Percentiles rank a stretch among this genome's conserved stretches.
These are phyloP conservation scores for Spermophilus dauricus DNA, from an alignment of 2,113 vertebrate species.

Conservation along the genomic window DNA sequence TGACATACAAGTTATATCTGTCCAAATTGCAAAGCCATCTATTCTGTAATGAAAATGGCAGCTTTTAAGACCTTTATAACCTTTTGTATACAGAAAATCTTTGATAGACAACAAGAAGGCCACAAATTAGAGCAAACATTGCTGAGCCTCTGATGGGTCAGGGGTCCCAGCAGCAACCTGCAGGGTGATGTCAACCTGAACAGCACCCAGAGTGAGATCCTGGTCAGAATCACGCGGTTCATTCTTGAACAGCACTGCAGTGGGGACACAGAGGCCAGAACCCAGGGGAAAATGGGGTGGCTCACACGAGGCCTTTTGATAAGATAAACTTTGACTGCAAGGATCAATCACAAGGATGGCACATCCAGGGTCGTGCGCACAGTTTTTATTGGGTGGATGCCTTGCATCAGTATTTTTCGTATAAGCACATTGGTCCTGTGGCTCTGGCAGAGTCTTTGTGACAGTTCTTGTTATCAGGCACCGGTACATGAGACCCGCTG, in stretches of 20 bases:
- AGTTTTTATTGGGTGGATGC: too few relatives aligned
- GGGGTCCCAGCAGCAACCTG: too few relatives aligned
- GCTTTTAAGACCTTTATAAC: background rate
- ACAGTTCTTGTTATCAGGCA: background rate
- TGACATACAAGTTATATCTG: background rate
- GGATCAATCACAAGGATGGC: too few relatives aligned
- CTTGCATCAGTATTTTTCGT: background rate
- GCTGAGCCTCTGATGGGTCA: rapidly evolving
- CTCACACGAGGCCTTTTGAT: rapidly evolving
- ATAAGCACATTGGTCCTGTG: too few relatives aligned
- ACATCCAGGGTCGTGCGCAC: rapidly evolving
- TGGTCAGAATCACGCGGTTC: background rate
- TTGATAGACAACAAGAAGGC: too few relatives aligned
- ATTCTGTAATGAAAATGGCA: background rate
- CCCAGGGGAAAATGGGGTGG: too few relatives aligned
- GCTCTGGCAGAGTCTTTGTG: background rate
- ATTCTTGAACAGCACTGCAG: background rate
- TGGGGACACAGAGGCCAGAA: too few relatives aligned
- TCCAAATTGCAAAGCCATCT: background rate
- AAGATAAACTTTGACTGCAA: background rate
- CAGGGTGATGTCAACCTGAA: too few relatives aligned
- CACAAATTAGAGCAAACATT: too few relatives aligned
- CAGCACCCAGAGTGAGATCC: too few relatives aligned
- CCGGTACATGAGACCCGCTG: rapidly evolving
- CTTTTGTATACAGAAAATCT: background rate